Evolutionary conservation across 92 coral and sea anemone genomes (phyloP).

Genomic region (Diadumene lineata): DNA sequence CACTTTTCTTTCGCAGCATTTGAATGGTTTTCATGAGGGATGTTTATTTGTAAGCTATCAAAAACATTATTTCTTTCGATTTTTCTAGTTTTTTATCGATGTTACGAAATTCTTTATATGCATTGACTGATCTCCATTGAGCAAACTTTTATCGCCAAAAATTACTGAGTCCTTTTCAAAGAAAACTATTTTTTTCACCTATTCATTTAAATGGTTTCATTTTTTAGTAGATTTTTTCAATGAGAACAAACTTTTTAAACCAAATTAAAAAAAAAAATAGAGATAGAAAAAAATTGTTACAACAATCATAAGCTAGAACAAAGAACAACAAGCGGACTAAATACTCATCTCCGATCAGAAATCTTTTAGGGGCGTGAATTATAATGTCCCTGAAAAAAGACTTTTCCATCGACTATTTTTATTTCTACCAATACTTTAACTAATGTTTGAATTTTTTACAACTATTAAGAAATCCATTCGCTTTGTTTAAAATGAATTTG

Average conservation of each 20-base stretch:
- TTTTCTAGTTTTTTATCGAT: too few species aligned
- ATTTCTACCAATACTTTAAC: too few species aligned
- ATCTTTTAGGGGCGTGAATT: neutral
- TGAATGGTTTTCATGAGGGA: neutral
- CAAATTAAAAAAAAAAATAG: too few species aligned
- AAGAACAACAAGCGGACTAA: neutral
- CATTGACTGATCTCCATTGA: too few species aligned
- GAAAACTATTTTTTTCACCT: too few species aligned
- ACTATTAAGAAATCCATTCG: too few species aligned
- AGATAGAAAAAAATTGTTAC: neutral
- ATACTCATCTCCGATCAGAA: neutral
- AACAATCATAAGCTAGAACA: neutral
- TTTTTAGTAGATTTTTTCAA: too few species aligned
- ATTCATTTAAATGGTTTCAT: too few species aligned
- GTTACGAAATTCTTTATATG: too few species aligned
- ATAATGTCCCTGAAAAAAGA: neutral
- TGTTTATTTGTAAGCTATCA: neutral
- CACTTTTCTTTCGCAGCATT: neutral
- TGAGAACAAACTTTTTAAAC: neutral
- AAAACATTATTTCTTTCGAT: neutral
- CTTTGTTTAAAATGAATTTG: too few species aligned
- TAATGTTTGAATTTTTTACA: too few species aligned
- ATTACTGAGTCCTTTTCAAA: too few species aligned
- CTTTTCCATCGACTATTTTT: neutral
- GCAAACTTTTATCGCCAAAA: neutral